These are phyloP conservation scores for Pelobates fuscus DNA, from an alignment of 2,113 vertebrate genomes.

Conservation along the genomic window DNA sequence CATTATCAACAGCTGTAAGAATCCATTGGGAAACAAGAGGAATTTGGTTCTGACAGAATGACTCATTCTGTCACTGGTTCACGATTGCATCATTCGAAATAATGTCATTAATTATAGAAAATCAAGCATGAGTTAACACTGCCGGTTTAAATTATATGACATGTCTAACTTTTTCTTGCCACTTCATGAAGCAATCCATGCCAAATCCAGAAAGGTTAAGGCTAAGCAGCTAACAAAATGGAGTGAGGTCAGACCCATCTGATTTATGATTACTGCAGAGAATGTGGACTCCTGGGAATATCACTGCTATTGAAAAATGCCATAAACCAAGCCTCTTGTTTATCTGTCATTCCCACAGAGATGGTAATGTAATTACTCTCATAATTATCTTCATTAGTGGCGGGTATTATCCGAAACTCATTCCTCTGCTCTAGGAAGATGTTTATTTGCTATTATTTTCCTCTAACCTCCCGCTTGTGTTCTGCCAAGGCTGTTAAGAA, in stretches of 20 bases:
- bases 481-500: conserved; percentile 70
- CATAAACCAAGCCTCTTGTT: conserved; percentile 92
- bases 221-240: conserved; percentile 64
- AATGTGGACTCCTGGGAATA: conserved; percentile 74
- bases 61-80: not conserved
- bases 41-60: not conserved
- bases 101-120: not conserved
- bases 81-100: not conserved
- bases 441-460: conserved; percentile 76
- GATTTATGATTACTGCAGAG: conserved; percentile 72
- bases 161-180: conserved; percentile 1
- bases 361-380: conserved; percentile 96
- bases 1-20: too few relatives aligned
- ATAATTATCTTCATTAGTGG: conserved; percentile 98
- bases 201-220: conserved; percentile 67
- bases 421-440: conserved; percentile 78
- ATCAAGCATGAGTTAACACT: not conserved
- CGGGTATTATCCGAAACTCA: conserved; percentile 91
- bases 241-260: conserved; percentile 74
- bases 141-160: not conserved
- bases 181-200: conserved; percentile 35
- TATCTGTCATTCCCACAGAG: conserved; percentile 98
- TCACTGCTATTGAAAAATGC: conserved; percentile 80
- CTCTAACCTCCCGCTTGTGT: conserved; percentile 56
- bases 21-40: not conserved